Conservation (phyloP, 1,140 invertebrate genomes). For the Whitmania pigra region DNA sequence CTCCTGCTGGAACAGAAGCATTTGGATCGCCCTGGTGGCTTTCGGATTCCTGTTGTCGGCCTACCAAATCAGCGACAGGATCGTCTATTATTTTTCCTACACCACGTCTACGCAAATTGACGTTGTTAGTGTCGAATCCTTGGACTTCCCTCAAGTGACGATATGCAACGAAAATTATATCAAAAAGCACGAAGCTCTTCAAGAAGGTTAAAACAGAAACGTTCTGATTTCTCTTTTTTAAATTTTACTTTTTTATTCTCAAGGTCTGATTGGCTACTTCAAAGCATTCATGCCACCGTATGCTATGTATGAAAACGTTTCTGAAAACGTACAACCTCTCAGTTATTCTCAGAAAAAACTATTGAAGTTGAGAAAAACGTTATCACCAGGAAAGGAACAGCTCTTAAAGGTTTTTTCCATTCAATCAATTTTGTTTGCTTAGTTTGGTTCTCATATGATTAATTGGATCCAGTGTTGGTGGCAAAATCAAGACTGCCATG, state of each 20-base stretch:
- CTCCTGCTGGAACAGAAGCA: neutral
- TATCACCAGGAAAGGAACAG: constrained; percentile 7
- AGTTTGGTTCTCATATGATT: no score
- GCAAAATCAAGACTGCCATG: neutral
- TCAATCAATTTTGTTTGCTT: no score
- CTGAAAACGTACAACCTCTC: neutral
- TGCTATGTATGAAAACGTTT: neutral
- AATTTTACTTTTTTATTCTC: no score
- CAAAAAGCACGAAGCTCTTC: neutral
- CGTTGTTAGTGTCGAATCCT: neutral
- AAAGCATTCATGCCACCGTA: neutral
- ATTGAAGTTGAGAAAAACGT: neutral
- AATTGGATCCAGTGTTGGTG: neutral
- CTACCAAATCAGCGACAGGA: constrained; percentile 16
- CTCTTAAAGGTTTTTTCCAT: no score
- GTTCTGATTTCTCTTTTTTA: neutral
- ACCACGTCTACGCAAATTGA: constrained; percentile 1
- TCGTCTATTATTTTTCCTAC: constrained; percentile 12
- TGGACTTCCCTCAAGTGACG: constrained; percentile 18
- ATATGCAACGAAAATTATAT: constrained; percentile 15
- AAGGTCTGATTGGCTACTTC: constrained; percentile 2
- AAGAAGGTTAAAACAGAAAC: neutral
- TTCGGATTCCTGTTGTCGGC: neutral
- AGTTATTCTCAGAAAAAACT: neutral
- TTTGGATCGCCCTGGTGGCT: constrained; percentile 2